Base-by-base conservation (phyloP, 2,888 invertebrate genomes). In the Parascotia fuliginaria region DNA sequence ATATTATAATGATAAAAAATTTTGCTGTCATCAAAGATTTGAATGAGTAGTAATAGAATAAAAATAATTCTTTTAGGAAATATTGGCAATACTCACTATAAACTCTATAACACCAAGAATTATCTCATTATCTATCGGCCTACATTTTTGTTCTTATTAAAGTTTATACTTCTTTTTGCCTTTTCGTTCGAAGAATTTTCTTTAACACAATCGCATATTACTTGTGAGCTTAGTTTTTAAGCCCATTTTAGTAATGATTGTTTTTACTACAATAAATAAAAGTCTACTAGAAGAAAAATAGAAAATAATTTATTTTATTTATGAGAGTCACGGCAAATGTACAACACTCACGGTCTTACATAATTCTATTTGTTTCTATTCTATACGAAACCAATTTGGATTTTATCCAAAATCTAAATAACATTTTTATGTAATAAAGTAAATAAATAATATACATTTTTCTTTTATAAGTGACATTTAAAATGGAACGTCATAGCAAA, bases 321-420 rank as follows among this genome's bases (percentile, higher is more conserved):
- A 51, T 31, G 42, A 19, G 16, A 14, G n/a, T 28, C 29, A 33
- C 34, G 9, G 24, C 16, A 45, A 45, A 24, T 12, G 19, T 39
- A 28, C 28, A 37, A 37, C n/a, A 34, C 19, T 9, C 3, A 24
- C 7, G n/a, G n/a, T 11, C 19, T 14, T 16, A 28, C 11, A 4
- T 47, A 43, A 44, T 49, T 37, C 29, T 27, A 34, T 55, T 50
- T 43, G 42, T 49, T 34, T 49, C 34, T 19, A 11, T 16, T 33
- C 14, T 40, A 38, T 42, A 15, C 36, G 12, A 46, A 37, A 43
- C 40, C 50, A 46, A 50, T 50, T 55, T 47, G 50, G 55, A 55
- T 55, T 36, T 43, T 27, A 40, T 32, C 46, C 42, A 47, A 55
- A 50, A 40, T 32, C 46, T 40, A 47, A 55, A 50, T 50, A 40